Evolutionary conservation across 2,888 invertebrate genomes (phyloP), one percentile per base, ranked within the genome.

Genomic region (Mantis religiosa): DNA sequence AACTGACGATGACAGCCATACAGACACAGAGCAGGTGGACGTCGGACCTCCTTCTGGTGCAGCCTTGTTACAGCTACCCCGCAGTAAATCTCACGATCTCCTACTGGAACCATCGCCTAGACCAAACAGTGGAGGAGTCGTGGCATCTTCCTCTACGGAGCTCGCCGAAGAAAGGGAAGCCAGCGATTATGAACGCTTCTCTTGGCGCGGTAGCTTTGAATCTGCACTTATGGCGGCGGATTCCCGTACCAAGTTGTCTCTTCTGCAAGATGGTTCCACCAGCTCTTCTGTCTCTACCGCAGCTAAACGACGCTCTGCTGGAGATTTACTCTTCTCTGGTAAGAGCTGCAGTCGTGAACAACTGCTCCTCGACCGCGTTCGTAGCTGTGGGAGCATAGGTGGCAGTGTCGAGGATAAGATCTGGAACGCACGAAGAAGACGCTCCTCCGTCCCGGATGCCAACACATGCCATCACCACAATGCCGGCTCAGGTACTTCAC

Each of bases 151-250:
- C 28, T 87, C 87, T 34, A 87, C 82, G 82, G 87, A 87, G 41
- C 87, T 87, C n/a, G 41, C 87, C 7, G 88, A 88, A 47, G 93
- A 93, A 90, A 92, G 93, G 8, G 97, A 97, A 92, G 96, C 97
- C 88, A 97, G 97, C 94, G 97, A 97, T 92, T 96, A 97, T 94
- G 98, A 98, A 93, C 94, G 98, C 91, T 98, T 98, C 93, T 97
- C 97, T 92, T 98, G 98, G 98, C 95, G 98, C 90, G 98, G 98
- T 91, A 98, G 98, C 93, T 98, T 98, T 93, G 98, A 98, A 93
- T 97, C 97, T n/a, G 97, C 98, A 83, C 94, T 98, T 89, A 95
- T 97, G 93, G 98, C 97, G 20, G 97, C 97, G 2, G 98, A 98
- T 93, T 97, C 97, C 14, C 94, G 97, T 91, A 97, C 97, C 83